These are phyloP conservation scores for Ceratothoa steindachneri DNA, from an alignment of 2,888 invertebrate genomes.

Conservation along the genomic window DNA sequence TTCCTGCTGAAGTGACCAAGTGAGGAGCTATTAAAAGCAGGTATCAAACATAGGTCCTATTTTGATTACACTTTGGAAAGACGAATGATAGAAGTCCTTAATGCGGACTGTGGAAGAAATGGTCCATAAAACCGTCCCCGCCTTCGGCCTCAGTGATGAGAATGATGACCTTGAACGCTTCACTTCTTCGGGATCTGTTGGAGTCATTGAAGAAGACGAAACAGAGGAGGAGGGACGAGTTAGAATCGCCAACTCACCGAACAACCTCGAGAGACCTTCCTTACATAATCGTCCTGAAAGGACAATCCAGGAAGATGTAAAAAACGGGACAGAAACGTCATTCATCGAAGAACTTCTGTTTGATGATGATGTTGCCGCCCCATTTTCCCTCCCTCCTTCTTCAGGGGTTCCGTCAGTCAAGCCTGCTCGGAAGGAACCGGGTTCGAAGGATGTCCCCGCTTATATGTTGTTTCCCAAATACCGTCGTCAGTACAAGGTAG, in stretches of 20 bases:
- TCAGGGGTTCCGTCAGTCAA: background rate
- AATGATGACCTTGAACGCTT: background rate
- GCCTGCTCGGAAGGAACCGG: conserved; percentile 1
- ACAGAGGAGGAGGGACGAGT: background rate
- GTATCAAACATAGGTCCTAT: too few relatives aligned
- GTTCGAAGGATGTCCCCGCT: conserved; percentile 9
- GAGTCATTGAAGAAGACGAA: background rate
- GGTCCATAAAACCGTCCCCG: background rate
- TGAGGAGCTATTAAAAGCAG: too few relatives aligned
- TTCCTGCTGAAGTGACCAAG: too few relatives aligned
- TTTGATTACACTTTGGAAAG: too few relatives aligned
- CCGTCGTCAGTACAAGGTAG: conserved; percentile 78
- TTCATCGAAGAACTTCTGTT: background rate
- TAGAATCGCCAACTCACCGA: background rate
- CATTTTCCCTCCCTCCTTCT: conserved; percentile 16
- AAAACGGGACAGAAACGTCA: background rate
- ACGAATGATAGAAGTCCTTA: too few relatives aligned
- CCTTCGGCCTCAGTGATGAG: background rate
- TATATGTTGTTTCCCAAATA: conserved; percentile 31
- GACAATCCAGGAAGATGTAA: too few relatives aligned
- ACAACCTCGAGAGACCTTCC: background rate
- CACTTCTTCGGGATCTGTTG: background rate
- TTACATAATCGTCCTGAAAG: too few relatives aligned
- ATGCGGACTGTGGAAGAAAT: background rate
- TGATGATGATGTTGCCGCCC: conserved; percentile 15